Base-by-base conservation (phyloP, 2,888 invertebrate species). In the Callinectes sapidus region DNA sequence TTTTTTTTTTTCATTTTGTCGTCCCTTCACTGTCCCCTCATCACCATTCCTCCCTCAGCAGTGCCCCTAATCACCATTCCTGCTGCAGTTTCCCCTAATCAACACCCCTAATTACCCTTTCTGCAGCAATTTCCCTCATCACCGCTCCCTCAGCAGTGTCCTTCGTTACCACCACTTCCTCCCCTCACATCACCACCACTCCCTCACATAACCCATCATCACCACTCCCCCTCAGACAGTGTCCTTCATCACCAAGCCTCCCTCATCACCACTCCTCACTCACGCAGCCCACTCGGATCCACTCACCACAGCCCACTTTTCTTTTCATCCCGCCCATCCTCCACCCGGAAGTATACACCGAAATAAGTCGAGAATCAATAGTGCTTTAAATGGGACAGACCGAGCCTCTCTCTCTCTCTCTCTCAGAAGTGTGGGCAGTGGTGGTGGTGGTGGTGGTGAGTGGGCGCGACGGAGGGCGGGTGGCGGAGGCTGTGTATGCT, bases 371-470 rank as follows among this genome's bases (percentile, higher is more conserved):
- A 16, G n/a, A 81, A 81, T 81, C 81, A 81, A 81, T 81, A 81
- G 81, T 35, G 81, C 35, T 81, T 81, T 81, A 81, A 81, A 81
- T 81, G 81, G 81, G 81, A 81, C 81, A 81, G 81, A 81, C 81
- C 35, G 35, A 81, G 81, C 35, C 35, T 81, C 81, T n/a, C n/a
- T n/a, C n/a, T n/a, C n/a, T n/a, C n/a, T n/a, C n/a, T n/a, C n/a
- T 16, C 81, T 81, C 28, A 28, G 32, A 35, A 35, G 81, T 32
- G 88, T 88, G 55, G 55, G 18, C 18, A 48, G 88, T 23, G 87
- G 87, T 48, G 87, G 35, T 35, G 10, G 66, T 66, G 39, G 61
- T 39, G 13, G 89, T 13, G 66, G 42, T n/a, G 35, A n/a, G 28
- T n/a, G 39, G 66, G 16, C 13, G 39, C 23, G 35, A n/a, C 8